These are phyloP conservation scores for Poeciliopsis paucimaculata DNA, from an alignment of 2,797 vertebrate species.

Conservation along the genomic window DNA sequence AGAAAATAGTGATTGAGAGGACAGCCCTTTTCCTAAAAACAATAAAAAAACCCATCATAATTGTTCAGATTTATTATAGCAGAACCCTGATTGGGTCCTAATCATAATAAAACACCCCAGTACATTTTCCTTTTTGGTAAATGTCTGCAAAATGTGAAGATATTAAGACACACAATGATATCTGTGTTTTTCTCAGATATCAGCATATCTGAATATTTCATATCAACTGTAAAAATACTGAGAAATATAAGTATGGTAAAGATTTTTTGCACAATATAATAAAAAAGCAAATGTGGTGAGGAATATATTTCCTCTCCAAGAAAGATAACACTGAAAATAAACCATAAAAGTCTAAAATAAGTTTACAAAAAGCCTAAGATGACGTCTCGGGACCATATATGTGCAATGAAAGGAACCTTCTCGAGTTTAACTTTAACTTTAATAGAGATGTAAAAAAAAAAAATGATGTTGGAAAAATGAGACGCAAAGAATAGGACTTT, in stretches of 20 bases:
- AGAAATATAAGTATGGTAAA: neutral
- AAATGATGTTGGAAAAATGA: no score
- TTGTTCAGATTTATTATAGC: neutral
- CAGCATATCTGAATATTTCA: neutral
- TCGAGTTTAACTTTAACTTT: neutral
- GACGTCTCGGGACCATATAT: neutral
- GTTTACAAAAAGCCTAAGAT: neutral
- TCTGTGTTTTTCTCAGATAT: neutral
- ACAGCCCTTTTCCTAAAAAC: neutral
- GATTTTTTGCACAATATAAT: neutral
- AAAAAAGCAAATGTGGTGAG: neutral
- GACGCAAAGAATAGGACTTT: neutral
- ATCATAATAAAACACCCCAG: neutral
- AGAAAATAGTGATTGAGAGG: neutral
- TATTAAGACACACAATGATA: neutral
- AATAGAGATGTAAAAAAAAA: neutral
- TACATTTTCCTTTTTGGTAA: neutral
- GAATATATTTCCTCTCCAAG: neutral
- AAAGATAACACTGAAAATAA: neutral
- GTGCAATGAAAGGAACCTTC: no score
- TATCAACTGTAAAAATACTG: neutral
- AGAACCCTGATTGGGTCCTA: neutral
- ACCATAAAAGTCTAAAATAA: neutral
- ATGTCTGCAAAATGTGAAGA: neutral
- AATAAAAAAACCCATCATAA: neutral